Conservation (phyloP, 2,797 vertebrate species). For the Holocentrus rufus region DNA sequence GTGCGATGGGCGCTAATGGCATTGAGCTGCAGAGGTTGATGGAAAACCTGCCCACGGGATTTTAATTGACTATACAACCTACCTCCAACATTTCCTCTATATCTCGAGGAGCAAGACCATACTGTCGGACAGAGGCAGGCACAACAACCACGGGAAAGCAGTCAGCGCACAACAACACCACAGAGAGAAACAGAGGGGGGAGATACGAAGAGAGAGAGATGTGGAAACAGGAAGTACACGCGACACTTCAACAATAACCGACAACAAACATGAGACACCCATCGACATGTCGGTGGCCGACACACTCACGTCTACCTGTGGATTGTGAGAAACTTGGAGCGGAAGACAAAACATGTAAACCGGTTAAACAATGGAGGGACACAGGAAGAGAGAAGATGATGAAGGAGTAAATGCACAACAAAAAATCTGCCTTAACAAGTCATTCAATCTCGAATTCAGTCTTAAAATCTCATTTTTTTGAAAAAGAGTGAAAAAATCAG, state of each 20-base stretch:
- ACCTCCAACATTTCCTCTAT: constrained; percentile 86
- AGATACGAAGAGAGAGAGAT: constrained; percentile 49
- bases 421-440: no score
- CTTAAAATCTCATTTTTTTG: no score
- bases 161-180: constrained; percentile 72
- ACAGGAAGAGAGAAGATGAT: constrained; percentile 43
- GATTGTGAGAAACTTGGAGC: constrained; percentile 23
- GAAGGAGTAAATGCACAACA: constrained; percentile 1
- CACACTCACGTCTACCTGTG: constrained; percentile 1
- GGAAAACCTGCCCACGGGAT: constrained; percentile 59
- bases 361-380: constrained; percentile 17
- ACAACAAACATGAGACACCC: constrained; percentile 1
- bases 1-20: constrained; percentile 48
- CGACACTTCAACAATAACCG: constrained; percentile 13
- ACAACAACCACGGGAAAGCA: constrained; percentile 76
- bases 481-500: no score
- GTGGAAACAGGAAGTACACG: constrained; percentile 42
- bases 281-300: constrained; percentile 1
- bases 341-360: constrained; percentile 45
- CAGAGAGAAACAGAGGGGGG: constrained; percentile 59
- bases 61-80: constrained; percentile 68
- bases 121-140: constrained; percentile 77
- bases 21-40: constrained; percentile 60
- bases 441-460: no score
- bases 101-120: constrained; percentile 79